Evolutionary conservation across 2,113 vertebrate genomes (phyloP), one percentile per base, ranked within the genome.

Genomic region (Glaucidium brasilianum): DNA sequence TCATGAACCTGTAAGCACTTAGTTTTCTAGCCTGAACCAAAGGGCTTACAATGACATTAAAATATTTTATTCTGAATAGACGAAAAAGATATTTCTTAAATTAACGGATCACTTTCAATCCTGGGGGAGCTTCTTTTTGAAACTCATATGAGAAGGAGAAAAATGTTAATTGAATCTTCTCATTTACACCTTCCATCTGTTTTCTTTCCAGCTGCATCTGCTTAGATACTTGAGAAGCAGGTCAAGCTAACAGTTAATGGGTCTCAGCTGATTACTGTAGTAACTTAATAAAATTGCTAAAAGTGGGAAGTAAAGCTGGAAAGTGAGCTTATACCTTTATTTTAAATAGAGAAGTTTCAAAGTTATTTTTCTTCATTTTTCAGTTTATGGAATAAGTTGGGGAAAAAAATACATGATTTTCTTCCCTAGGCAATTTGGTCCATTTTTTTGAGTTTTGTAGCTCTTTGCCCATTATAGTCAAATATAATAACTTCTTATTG

Each of bases 151-250:
- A 85, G 90, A 87, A 92, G 79, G 17, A 74, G 63, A 74, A 96
- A 97, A 96, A 95, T 72, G 82, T 98, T 98, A 97, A 98, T 97
- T 96, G 93, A 97, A 96, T 98, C 95, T 96, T 98, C 97, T 98
- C 95, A 97, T 98, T 98, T 97, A 97, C 95, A 98, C 95, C 88
- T 98, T 96, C 91, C 97, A 97, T 98, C 96, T 98, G 97, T 97
- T 97, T 97, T 96, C 80, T 76, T 97, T 96, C 96, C 97, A 98
- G 92, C 97, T 98, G 92, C 95, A 95, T 96, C 94, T 97, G 90
- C 88, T 97, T 96, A 95, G 97, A 98, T 94, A 98, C 85, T 97
- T 94, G 94, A 98, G 96, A 98, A 97, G 81, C 58, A 73, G 95
- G 76, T 94, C 91, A 97, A 91, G 23, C 94, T 96, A 97, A 53